A percentile compares a stretch with the other conserved stretches of the same genome.
phyloP scores from a whole-genome alignment of 1,140 invertebrate species.

The Apis mellifera region Amel_HAv3.1 CM009936.2:2269001-2269500 shows the following conservation, averaged over 20 bases:
- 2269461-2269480: constrained; percentile 84
- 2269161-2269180: no score
- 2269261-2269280: neutral
- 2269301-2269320: constrained; percentile 70
- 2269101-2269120: no score
- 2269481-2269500: constrained; percentile 93
- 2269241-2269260: neutral
- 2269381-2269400: constrained; percentile 74
- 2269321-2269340: constrained; percentile 74
- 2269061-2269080: neutral
- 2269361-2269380: constrained; percentile 73
- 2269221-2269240: no score
- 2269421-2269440: constrained; percentile 93
- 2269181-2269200: no score
- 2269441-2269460: constrained; percentile 88
- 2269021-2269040: constrained; percentile 77
- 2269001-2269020: constrained; percentile 74
- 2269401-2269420: constrained; percentile 85
- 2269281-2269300: constrained; percentile 77
- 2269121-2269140: neutral
- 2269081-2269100: neutral
- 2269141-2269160: neutral
- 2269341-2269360: constrained; percentile 71
- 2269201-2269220: no score
- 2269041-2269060: constrained; percentile 75